These are phyloP conservation scores for Salvelinus alpinus DNA, from an alignment of 2,113 vertebrate species.

Conservation along the genomic window DNA sequence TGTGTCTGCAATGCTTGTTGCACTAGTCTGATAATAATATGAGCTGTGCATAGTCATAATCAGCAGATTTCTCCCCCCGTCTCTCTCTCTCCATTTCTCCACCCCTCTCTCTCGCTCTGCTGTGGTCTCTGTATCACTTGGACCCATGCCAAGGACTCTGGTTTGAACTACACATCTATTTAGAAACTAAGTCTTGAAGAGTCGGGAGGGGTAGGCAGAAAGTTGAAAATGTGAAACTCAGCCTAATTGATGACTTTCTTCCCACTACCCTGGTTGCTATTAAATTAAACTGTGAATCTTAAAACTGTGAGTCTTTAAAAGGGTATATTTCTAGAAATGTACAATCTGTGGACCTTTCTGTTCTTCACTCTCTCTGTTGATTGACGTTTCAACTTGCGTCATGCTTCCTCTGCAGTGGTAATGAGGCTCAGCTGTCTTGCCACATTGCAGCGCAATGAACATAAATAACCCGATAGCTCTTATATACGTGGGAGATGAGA, in stretches of 20 bases:
- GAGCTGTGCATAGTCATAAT: background rate
- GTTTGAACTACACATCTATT: background rate
- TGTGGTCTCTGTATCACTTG: too few species aligned
- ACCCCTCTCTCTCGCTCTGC: too few species aligned
- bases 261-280: background rate
- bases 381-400: background rate
- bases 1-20: too few species aligned
- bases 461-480: background rate
- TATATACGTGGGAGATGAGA: background rate
- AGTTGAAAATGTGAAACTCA: background rate
- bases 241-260: background rate
- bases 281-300: background rate
- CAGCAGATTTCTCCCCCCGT: too few species aligned
- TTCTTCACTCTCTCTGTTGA: background rate
- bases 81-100: too few species aligned
- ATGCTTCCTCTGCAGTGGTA: background rate
- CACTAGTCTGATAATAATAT: background rate
- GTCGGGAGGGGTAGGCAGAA: background rate
- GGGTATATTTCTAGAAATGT: background rate
- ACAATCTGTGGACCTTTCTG: background rate
- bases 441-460: background rate
- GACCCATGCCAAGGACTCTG: background rate
- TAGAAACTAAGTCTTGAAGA: background rate
- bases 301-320: too few species aligned
- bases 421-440: background rate